phyloP scores from a whole-genome alignment of 1,140 invertebrate genomes.

The Scylla paramamosain region DNA sequence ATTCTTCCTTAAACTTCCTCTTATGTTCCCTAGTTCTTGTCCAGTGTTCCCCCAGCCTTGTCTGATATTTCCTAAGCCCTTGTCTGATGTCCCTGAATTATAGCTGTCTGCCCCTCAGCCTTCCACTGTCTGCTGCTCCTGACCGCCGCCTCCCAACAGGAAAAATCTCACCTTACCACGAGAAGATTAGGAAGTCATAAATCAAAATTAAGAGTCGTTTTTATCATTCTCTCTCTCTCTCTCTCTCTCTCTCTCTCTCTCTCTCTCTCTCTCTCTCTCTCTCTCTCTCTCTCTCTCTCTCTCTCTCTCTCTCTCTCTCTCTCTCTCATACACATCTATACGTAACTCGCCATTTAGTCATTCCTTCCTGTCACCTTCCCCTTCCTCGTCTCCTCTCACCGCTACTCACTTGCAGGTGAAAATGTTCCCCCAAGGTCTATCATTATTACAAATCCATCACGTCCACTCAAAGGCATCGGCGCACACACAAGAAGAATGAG shows the following conservation, averaged over 20 bases:
- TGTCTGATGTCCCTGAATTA: conserved; percentile 13
- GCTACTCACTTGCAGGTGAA: neutral
- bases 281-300: conserved; percentile 19
- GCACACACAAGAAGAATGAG: neutral
- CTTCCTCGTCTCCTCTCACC: neutral
- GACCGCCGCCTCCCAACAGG: conserved; percentile 7
- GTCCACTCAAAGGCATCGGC: neutral
- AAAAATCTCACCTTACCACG: conserved; percentile 22
- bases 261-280: conserved; percentile 20
- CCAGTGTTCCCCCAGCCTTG: too few relatives aligned
- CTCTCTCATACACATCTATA: too few relatives aligned
- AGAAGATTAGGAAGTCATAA: conserved; percentile 23
- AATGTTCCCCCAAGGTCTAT: neutral
- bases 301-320: neutral
- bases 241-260: conserved; percentile 2
- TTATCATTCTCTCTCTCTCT: neutral
- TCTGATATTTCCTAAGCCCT: neutral
- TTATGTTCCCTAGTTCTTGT: too few relatives aligned
- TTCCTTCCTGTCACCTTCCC: neutral
- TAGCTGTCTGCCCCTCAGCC: neutral
- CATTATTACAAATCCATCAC: neutral
- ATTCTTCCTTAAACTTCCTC: too few relatives aligned
- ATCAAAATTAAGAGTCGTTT: conserved; percentile 24
- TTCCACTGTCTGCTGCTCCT: neutral
- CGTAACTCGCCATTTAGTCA: neutral